phyloP scores from a whole-genome alignment of 2,797 vertebrate genomes.

The Sparus aurata region DNA sequence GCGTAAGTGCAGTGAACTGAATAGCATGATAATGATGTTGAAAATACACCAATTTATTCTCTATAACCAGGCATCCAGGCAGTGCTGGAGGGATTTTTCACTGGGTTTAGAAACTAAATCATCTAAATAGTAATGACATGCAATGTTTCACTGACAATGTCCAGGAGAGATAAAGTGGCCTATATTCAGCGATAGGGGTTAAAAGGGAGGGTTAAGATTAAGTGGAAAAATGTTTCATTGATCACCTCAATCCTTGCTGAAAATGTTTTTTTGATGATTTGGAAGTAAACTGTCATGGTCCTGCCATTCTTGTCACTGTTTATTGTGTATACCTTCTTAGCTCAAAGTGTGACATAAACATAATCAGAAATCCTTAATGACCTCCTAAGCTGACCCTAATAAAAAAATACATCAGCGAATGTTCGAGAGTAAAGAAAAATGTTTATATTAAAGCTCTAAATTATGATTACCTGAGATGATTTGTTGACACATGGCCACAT shows the following conservation, averaged over 20 bases:
- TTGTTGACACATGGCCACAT: background rate
- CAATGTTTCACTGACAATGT: slow-evolving; percentile 15
- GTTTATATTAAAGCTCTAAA: background rate
- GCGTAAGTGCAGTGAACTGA: slow-evolving; percentile 54
- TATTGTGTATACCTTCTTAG: too few species aligned
- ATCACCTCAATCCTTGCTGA: background rate
- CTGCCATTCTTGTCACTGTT: background rate
- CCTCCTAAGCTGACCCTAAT: background rate
- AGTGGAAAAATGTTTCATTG: background rate
- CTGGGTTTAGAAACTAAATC: slow-evolving; percentile 6
- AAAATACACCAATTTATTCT: slow-evolving; percentile 62
- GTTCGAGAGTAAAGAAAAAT: background rate
- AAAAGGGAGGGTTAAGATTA: background rate
- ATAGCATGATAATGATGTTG: slow-evolving; percentile 68
- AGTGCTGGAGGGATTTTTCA: slow-evolving; percentile 22
- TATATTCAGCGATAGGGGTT: too few species aligned
- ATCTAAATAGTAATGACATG: background rate
- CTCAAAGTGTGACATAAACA: background rate
- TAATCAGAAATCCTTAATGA: background rate
- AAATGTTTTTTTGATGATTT: background rate
- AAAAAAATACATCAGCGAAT: background rate
- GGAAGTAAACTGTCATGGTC: too few species aligned
- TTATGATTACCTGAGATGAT: background rate
- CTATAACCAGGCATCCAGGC: slow-evolving; percentile 27
- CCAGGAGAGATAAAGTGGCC: background rate